These are phyloP conservation scores for Spicauda simplicius DNA, from an alignment of 2,888 invertebrate genomes.

Conservation along the genomic window DNA sequence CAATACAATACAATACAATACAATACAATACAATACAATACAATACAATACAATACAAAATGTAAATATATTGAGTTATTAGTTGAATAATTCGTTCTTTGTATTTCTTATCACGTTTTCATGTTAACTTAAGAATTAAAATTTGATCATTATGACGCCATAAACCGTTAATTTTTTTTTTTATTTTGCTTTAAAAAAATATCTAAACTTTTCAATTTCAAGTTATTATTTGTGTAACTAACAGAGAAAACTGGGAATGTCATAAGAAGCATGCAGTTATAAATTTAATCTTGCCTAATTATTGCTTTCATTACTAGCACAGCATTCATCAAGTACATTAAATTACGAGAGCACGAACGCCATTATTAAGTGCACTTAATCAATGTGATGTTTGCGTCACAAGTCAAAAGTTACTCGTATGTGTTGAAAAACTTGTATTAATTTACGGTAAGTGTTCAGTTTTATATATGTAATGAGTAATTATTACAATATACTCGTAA, in stretches of 20 bases:
- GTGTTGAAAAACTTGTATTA: conserved; percentile 1
- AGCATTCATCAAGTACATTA: conserved; percentile 3
- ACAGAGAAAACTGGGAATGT: background rate
- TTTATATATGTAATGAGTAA: no score
- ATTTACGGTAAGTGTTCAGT: background rate
- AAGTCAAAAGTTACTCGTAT: background rate
- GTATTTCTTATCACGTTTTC: no score
- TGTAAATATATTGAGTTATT: no score
- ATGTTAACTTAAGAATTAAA: no score
- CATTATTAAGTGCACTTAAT: background rate
- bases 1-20: no score
- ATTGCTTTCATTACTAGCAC: conserved; percentile 3
- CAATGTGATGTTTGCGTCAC: background rate
- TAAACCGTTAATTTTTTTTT: no score
- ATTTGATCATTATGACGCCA: no score
- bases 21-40: no score
- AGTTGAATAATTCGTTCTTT: no score
- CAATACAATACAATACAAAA: no score
- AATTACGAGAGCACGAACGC: background rate
- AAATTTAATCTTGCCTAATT: conserved; percentile 1
- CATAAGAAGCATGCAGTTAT: conserved; percentile 1
- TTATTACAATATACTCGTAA: no score
- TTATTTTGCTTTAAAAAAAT: no score
- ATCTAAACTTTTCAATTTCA: background rate
- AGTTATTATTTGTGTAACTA: background rate